Conservation (phyloP, 1,140 invertebrate genomes). For the Nephila pilipes region DNA sequence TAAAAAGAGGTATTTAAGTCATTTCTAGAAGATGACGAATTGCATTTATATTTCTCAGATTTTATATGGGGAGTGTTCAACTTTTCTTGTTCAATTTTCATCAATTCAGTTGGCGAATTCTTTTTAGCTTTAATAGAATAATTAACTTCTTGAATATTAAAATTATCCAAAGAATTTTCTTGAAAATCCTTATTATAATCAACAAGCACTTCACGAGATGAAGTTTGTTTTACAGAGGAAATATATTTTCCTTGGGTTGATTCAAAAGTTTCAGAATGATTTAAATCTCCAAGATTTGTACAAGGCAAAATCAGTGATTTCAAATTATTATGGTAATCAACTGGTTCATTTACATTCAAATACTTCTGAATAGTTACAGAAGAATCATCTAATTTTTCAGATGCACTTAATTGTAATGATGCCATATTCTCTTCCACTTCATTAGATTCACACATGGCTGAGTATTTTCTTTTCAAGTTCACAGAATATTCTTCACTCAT, state of each 20-base stretch:
- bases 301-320: too few species aligned
- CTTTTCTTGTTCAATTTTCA: conserved; percentile 11
- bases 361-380: not conserved
- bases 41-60: not conserved
- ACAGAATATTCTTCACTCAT: too few species aligned
- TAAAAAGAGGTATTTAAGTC: not conserved
- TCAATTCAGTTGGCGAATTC: not conserved
- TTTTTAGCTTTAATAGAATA: conserved; percentile 18
- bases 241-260: not conserved
- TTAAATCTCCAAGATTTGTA: too few species aligned
- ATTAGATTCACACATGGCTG: not conserved
- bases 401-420: not conserved
- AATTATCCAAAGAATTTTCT: not conserved
- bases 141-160: not conserved
- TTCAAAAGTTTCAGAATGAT: not conserved
- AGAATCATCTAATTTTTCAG: not conserved
- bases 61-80: not conserved
- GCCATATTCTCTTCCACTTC: not conserved
- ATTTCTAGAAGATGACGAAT: not conserved
- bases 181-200: not conserved
- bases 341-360: not conserved
- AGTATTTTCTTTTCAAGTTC: too few species aligned
- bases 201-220: not conserved
- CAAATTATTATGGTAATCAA: too few species aligned
- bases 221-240: not conserved